Evolutionary conservation across 2,888 invertebrate species (phyloP), one percentile per base, ranked within the genome.

Genomic region (Pocota personata): DNA sequence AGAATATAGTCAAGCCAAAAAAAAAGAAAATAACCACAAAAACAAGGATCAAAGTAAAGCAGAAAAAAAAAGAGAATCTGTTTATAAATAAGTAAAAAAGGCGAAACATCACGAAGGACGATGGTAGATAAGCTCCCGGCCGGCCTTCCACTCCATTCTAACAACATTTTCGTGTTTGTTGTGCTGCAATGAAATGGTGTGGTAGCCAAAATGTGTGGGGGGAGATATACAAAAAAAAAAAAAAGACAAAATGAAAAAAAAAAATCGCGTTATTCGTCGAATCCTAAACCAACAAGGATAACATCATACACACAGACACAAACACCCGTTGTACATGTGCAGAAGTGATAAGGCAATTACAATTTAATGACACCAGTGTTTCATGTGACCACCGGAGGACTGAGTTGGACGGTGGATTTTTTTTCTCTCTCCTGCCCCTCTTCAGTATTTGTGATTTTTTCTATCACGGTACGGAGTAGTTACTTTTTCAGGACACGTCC

Each of bases 341-440:
- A 30, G 37, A 73, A 84, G 73, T 79, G 83, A 84, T 84, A 79
- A 84, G 84, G 84, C 79, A 75, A 84, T 84, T 84, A 84, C 71
- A 84, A 84, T 84, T 84, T 84, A 84, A 79, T 79, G 84, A 84
- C 69, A 66, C 84, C 69, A 71, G 73, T 69, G 75, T 71, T 69
- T 79, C 73, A 75, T 84, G 67, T 64, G 78, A 78, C 62, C 62
- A 58, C 55, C 43, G 37, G 57, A 72, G 72, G 55, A 64, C 55
- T 19, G 69, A 40, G 52, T 52, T 52, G 27, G 55, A 10, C n/a
- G 32, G 43, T 64, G 43, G 37, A 43, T 37, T 37, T 58, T 46
- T 35, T 66, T 19, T 12, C 4, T 14, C 27, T 14, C 21, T 30
- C 27, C n/a, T 27, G 21, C n/a, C 35, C 43, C 10, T 24, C 12